These are phyloP conservation scores for Semaprochilodus insignis DNA, from an alignment of 2,797 vertebrate genomes.

Conservation along the genomic window DNA sequence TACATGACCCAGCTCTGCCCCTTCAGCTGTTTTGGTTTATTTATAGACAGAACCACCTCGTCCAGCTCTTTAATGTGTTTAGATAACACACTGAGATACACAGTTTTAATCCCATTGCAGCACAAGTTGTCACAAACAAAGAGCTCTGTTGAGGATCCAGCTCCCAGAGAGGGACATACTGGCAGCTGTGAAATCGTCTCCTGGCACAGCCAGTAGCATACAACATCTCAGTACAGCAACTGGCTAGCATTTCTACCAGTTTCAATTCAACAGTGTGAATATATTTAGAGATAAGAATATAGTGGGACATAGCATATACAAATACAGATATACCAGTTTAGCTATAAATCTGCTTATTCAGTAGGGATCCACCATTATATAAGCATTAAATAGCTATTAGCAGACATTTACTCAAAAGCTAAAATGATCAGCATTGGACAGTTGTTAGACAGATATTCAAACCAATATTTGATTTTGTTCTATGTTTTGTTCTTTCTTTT, in stretches of 20 bases:
- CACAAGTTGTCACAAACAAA: conserved; percentile 43
- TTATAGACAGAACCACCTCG: background rate
- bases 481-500: too few relatives aligned
- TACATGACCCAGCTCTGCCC: background rate
- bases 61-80: conserved; percentile 6
- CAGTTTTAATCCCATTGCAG: conserved; percentile 20
- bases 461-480: too few relatives aligned
- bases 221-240: conserved; percentile 35
- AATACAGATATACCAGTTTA: background rate
- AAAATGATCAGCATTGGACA: too few relatives aligned
- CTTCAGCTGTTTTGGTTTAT: background rate
- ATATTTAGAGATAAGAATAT: background rate
- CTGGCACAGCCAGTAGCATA: background rate
- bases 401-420: too few relatives aligned
- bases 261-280: background rate
- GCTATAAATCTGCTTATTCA: too few relatives aligned
- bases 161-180: background rate
- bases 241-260: background rate
- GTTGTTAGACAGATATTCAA: too few relatives aligned
- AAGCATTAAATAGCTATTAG: too few relatives aligned
- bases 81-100: conserved; percentile 9
- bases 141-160: conserved; percentile 25
- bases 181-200: conserved; percentile 10
- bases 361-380: too few relatives aligned
- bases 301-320: too few relatives aligned